A percentile compares a stretch with the other conserved stretches of the same genome.
Evolutionary conservation across 2,888 invertebrate genomes (phyloP).

Genomic region (Lordiphosa fenestrarum): DNA sequence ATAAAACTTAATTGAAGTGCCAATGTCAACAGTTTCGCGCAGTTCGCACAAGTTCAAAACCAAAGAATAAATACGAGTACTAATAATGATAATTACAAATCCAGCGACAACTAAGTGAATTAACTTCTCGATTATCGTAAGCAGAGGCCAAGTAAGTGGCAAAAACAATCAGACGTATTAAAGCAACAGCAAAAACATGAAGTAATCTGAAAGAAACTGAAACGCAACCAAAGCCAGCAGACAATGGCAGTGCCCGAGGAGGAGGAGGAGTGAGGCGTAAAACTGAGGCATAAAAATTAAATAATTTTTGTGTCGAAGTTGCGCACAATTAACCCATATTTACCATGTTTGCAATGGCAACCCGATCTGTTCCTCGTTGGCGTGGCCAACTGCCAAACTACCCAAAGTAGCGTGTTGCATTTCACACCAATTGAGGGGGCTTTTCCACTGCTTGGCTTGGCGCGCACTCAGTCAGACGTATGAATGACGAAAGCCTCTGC

Average conservation of each 20-base stretch:
- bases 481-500: slow-evolving; percentile 64
- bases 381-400: background rate
- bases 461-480: slow-evolving; percentile 68
- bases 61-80: slow-evolving; percentile 15
- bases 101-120: slow-evolving; percentile 38
- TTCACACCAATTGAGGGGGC: slow-evolving; percentile 68
- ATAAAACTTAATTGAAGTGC: slow-evolving; percentile 28
- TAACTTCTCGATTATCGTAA: slow-evolving; percentile 29
- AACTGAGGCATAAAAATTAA: slow-evolving; percentile 58
- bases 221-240: background rate
- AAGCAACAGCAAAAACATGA: too few species aligned
- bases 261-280: too few species aligned
- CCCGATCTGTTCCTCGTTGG: slow-evolving; percentile 9
- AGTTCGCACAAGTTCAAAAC: slow-evolving; percentile 27
- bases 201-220: too few species aligned
- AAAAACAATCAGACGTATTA: too few species aligned
- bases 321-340: slow-evolving; percentile 72
- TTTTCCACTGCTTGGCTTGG: slow-evolving; percentile 50
- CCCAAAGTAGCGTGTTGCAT: slow-evolving; percentile 64
- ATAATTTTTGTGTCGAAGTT: slow-evolving; percentile 56
- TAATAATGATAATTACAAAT: slow-evolving; percentile 37
- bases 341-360: slow-evolving; percentile 50
- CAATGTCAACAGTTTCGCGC: slow-evolving; percentile 28
- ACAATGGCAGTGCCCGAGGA: background rate
- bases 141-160: too few species aligned